A percentile compares a stretch with the other conserved stretches of the same genome.
phyloP scores from a whole-genome alignment of 2,888 invertebrate species.

The Ornithoptera alexandrae region DNA sequence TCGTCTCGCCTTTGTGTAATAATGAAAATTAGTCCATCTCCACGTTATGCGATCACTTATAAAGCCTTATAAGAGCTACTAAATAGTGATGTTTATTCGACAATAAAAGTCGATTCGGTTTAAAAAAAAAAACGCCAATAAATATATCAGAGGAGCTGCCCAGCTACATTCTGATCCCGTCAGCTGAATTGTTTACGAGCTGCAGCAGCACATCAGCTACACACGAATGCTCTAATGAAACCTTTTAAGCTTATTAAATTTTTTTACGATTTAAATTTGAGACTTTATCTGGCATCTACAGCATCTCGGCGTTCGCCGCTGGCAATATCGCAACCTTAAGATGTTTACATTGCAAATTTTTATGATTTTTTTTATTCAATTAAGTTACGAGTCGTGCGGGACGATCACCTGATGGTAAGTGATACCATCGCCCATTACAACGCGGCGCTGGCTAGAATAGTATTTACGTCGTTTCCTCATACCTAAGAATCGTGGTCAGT shows the following conservation, averaged over 20 bases:
- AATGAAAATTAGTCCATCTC: conserved; percentile 36
- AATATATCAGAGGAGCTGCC: conserved; percentile 62
- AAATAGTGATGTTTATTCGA: conserved; percentile 72
- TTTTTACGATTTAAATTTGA: conserved; percentile 9
- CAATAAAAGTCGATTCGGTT: conserved; percentile 62
- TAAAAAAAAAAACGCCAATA: conserved; percentile 58
- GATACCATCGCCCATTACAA: too few relatives aligned
- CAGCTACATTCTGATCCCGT: conserved; percentile 45
- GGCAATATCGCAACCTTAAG: too few relatives aligned
- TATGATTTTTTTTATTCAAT: too few relatives aligned
- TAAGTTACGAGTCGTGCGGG: too few relatives aligned
- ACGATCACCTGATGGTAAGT: too few relatives aligned
- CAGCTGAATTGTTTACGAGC: conserved; percentile 34
- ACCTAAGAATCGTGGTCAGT: too few relatives aligned
- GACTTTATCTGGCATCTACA: background rate
- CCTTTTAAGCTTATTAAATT: conserved; percentile 19
- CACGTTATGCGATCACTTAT: conserved; percentile 46
- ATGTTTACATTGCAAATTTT: too few relatives aligned
- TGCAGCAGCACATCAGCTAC: conserved; percentile 11
- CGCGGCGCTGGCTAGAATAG: too few relatives aligned
- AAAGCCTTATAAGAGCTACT: conserved; percentile 70
- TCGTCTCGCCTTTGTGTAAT: too few relatives aligned
- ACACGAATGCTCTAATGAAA: conserved; percentile 20
- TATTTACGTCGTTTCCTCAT: too few relatives aligned
- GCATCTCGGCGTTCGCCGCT: background rate